Conservation (phyloP, 1,140 invertebrate species). For the Gerris buenoi region DNA sequence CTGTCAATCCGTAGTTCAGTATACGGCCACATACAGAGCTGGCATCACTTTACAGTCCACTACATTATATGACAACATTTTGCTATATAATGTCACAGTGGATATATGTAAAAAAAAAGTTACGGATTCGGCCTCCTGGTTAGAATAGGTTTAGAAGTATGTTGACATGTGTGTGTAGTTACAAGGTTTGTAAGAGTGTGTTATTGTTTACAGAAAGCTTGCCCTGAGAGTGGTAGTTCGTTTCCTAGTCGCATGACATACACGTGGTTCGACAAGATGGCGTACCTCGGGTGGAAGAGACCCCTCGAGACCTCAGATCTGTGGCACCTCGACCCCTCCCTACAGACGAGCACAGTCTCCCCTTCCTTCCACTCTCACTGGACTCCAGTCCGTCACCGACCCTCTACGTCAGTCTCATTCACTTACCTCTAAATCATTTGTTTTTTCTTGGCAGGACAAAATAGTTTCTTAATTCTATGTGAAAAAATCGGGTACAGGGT, state of each 20-base stretch:
- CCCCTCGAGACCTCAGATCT: constrained; percentile 67
- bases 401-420: too few species aligned
- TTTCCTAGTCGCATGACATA: constrained; percentile 82
- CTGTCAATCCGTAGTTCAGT: too few species aligned
- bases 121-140: too few species aligned
- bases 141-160: too few species aligned
- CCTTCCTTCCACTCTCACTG: constrained; percentile 76
- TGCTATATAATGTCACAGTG: not conserved
- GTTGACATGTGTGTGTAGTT: constrained; percentile 6
- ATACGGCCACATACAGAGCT: too few species aligned
- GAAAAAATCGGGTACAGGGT: too few species aligned
- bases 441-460: too few species aligned
- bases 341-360: constrained; percentile 62
- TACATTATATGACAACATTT: not conserved
- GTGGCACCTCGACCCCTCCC: constrained; percentile 76
- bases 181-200: too few species aligned
- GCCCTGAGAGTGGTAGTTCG: constrained; percentile 70
- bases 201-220: constrained; percentile 50
- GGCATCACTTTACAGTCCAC: too few species aligned
- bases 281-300: constrained; percentile 65
- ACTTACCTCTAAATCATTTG: too few species aligned
- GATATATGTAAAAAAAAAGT: not conserved
- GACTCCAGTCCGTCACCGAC: too few species aligned
- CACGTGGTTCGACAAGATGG: constrained; percentile 78
- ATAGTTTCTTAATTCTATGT: too few species aligned